Evolutionary conservation across 1,140 invertebrate species (phyloP).

Genomic region (Berghia stephanieae): DNA sequence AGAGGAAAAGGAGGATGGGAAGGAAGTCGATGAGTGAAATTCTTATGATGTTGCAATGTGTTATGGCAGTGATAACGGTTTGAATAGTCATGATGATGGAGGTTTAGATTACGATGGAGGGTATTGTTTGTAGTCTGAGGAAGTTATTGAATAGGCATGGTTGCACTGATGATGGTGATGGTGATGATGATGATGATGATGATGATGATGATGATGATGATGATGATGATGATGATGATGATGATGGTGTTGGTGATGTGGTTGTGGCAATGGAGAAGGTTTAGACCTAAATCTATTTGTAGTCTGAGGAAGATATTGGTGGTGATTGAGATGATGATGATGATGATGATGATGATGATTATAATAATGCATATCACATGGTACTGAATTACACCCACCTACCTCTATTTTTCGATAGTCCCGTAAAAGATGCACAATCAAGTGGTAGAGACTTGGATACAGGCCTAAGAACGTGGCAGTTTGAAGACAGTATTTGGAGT

Average conservation of each 20-base stretch:
- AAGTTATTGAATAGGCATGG: too few relatives aligned
- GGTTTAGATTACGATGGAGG: too few relatives aligned
- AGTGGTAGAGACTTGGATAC: slow-evolving; percentile 53
- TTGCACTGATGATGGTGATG: too few relatives aligned
- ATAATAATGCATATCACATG: too few relatives aligned
- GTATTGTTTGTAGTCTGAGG: too few relatives aligned
- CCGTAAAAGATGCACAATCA: slow-evolving; percentile 43
- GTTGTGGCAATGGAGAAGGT: neutral
- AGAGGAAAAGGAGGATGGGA: neutral
- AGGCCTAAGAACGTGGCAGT: slow-evolving; percentile 54
- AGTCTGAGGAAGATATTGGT: neutral
- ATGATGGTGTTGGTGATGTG: neutral
- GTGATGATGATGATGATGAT: neutral
- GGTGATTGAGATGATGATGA: slow-evolving; percentile 5
- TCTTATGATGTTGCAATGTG: too few relatives aligned
- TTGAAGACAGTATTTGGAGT: slow-evolving; percentile 44
- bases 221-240: neutral
- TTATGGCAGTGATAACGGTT: too few relatives aligned
- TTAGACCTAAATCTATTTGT: neutral
- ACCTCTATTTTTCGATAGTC: slow-evolving; percentile 41
- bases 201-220: neutral
- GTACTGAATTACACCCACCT: slow-evolving; percentile 17
- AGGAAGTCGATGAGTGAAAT: neutral
- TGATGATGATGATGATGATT: too few relatives aligned
- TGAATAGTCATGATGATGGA: too few relatives aligned